phyloP scores from a whole-genome alignment of 2,113 vertebrate genomes.

The human (Homo sapiens) region GRCh38 chr4:53961501-53962000 shows the following conservation, averaged over 20 bases:
- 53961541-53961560: neutral
- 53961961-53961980: neutral
- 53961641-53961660: neutral
- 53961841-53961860: neutral
- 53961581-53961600: no score
- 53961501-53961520: neutral
- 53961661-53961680: neutral
- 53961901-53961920: neutral
- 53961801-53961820: neutral
- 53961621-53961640: neutral
- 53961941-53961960: neutral
- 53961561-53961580: fast-evolving
- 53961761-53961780: neutral
- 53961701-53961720: neutral
- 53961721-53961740: neutral
- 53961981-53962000: neutral
- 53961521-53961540: neutral
- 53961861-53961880: fast-evolving
- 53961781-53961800: neutral
- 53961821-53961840: neutral
- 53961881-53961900: neutral
- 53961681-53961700: neutral
- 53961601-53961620: neutral
- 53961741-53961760: neutral
- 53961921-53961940: neutral